phyloP scores from a whole-genome alignment of 2,113 vertebrate species.

The Trogon surrucura region DNA sequence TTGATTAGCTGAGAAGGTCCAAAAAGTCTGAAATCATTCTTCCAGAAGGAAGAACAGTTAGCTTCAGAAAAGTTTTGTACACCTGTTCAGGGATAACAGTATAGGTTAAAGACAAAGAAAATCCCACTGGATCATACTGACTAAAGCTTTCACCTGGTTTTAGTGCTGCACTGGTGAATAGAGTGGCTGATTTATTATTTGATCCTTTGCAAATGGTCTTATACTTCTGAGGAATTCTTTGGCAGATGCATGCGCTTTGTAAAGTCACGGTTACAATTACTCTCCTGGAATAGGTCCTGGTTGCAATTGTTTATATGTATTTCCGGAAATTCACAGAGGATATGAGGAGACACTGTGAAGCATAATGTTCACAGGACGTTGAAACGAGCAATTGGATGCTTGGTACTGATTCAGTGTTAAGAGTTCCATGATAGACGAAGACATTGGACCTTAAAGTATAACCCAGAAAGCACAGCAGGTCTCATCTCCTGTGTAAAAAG shows the following conservation, averaged over 20 bases:
- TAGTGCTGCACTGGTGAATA: neutral
- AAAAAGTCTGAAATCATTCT: neutral
- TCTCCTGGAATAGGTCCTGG: neutral
- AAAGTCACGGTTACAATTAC: neutral
- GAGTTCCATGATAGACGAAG: neutral
- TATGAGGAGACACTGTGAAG: neutral
- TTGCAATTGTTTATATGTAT: neutral
- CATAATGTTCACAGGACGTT: neutral
- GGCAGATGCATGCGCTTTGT: neutral
- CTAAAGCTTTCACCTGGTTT: neutral
- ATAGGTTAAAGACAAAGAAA: neutral
- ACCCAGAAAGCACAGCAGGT: neutral
- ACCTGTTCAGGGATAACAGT: neutral
- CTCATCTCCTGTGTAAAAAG: neutral
- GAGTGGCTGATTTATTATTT: neutral
- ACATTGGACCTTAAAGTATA: neutral
- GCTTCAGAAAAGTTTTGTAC: neutral
- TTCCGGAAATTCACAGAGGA: neutral
- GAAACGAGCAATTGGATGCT: neutral
- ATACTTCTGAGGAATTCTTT: neutral
- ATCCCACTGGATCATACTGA: neutral
- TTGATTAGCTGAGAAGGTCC: slow-evolving; percentile 17
- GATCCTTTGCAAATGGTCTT: neutral
- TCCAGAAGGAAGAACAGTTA: neutral
- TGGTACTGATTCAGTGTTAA: neutral